A percentile compares a stretch with the other conserved stretches of the same genome.
phyloP scores from a whole-genome alignment of 2,888 invertebrate species.

The Dione vanillae region DNA sequence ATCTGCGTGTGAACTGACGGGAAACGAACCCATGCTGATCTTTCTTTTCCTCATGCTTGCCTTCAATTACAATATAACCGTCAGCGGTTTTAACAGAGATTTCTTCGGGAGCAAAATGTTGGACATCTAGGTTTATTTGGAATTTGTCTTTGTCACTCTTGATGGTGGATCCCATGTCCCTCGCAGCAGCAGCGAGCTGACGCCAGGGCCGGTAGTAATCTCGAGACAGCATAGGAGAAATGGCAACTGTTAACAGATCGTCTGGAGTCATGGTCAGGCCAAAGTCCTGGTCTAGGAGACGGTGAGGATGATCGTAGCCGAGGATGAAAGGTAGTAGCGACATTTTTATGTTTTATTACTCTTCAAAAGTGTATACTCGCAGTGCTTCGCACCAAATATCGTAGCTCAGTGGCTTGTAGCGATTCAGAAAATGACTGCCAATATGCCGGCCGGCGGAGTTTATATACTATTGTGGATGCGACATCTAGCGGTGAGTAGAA shows the following conservation, averaged over 20 bases:
- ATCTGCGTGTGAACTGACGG: conserved; percentile 88
- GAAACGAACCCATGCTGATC: conserved; percentile 89
- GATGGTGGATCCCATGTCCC: conserved; percentile 79
- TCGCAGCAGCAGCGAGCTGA: conserved; percentile 64
- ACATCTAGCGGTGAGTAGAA: conserved; percentile 58
- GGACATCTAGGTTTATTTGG: conserved; percentile 88
- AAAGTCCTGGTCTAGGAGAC: conserved; percentile 74
- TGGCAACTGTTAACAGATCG: conserved; percentile 63
- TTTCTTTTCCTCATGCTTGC: conserved; percentile 89
- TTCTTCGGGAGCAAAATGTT: conserved; percentile 89
- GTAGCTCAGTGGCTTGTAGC: conserved; percentile 45
- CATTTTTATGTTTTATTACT: conserved; percentile 47
- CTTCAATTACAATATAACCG: conserved; percentile 87
- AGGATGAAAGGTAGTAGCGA: conserved; percentile 59
- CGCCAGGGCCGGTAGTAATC: conserved; percentile 70
- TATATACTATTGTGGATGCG: conserved; percentile 56
- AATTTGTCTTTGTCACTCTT: conserved; percentile 80
- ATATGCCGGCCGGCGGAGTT: conserved; percentile 51
- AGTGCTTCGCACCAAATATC: conserved; percentile 42
- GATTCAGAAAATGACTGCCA: conserved; percentile 47
- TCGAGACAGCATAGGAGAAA: conserved; percentile 57
- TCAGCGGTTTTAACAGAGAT: conserved; percentile 89
- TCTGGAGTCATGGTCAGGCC: conserved; percentile 71
- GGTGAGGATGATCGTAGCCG: conserved; percentile 60
- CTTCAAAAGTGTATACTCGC: conserved; percentile 7